phyloP scores from a whole-genome alignment of 2,888 invertebrate species.

The Rapana venosa region DNA sequence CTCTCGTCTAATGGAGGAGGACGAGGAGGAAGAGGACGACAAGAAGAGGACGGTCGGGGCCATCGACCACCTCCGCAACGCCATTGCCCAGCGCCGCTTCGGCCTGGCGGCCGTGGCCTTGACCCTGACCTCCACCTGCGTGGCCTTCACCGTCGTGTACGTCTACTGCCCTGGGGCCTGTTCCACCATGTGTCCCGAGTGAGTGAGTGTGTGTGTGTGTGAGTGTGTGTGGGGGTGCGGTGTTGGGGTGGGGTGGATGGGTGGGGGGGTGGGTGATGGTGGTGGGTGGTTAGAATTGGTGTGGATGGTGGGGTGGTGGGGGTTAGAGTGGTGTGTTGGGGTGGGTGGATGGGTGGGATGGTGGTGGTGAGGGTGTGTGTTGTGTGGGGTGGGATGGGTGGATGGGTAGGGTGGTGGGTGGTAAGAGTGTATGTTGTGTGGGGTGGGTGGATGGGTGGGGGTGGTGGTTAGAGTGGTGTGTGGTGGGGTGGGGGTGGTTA shows the following conservation, averaged over 20 bases:
- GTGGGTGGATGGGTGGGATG: not conserved
- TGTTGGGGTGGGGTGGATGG: not conserved
- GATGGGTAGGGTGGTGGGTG: not conserved
- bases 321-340: too few species aligned
- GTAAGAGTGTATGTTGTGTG: not conserved
- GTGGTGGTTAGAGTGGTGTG: too few species aligned
- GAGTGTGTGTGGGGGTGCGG: not conserved
- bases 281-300: not conserved
- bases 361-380: too few species aligned
- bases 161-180: slow-evolving; percentile 15
- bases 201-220: not conserved
- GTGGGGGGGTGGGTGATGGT: not conserved
- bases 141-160: not conserved
- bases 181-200: slow-evolving; percentile 18
- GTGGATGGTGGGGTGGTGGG: too few species aligned
- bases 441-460: not conserved
- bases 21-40: slow-evolving; percentile 18
- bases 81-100: not conserved
- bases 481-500: too few species aligned
- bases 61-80: not conserved
- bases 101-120: not conserved
- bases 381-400: not conserved
- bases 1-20: slow-evolving; percentile 33
- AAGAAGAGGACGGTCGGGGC: not conserved
- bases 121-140: slow-evolving; percentile 15